Evolutionary conservation across 2,888 invertebrate genomes (phyloP), one percentile per base, ranked within the genome.

Genomic region (Laspeyria flexula): DNA sequence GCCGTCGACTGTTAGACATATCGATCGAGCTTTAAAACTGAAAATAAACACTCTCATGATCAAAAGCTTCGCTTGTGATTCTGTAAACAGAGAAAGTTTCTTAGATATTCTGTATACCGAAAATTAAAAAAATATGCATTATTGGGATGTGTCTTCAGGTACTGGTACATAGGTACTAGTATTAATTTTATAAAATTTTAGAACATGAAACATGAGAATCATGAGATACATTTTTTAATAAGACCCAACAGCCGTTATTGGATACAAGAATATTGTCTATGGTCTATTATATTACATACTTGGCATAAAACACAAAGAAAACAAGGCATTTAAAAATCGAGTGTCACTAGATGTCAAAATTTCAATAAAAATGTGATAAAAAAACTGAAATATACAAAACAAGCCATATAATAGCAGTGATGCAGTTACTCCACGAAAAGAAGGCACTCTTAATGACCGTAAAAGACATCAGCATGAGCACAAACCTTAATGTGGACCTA

Each of bases 381-480:
- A 73, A 71, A 73, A 65, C 53, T 54, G 55, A 60, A 57, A 59
- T 47, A 7, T 55, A 39, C 31, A 59, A 31, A 52, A 61, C 43
- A 35, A 61, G 57, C 37, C 46, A 49, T 58, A 60, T 47, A 51
- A 58, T 53, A 59, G 58, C 61, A 64, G 79, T 67, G 47, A 90
- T 90, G 90, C 87, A 90, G 79, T 71, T 90, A 53, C 68, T 88
- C 46, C 85, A 81, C 51, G 86, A 90, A 48, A 85, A 83, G 51
- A 78, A 80, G 41, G 69, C 80, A 11, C 50, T 75, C 12, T 48
- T 76, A 29, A 68, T 74, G 52, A 66, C 73, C 11, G 68, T 79
- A 42, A 79, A 68, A 41, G 81, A 83, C 43, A 72, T 74, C 40
- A 83, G 68, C 52, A 75, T 82, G 67, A 82, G 57, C 54, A 65